Percentiles rank a stretch among this genome's conserved stretches.
phyloP scores from a whole-genome alignment of 2,797 vertebrate species.

The Otus scops region DNA sequence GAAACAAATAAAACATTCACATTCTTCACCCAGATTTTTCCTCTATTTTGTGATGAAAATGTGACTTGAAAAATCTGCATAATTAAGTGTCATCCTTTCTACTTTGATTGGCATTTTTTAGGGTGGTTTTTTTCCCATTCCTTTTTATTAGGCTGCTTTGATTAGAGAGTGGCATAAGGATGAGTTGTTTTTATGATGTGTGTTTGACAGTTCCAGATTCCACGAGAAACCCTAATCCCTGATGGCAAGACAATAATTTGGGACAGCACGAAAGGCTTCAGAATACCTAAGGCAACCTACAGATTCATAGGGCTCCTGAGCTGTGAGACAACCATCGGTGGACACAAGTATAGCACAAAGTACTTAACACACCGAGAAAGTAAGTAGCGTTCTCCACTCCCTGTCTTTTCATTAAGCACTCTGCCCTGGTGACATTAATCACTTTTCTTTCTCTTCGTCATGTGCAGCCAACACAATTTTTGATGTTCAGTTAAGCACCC shows the following conservation, averaged over 20 bases:
- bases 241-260: conserved; percentile 87
- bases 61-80: background rate
- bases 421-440: background rate
- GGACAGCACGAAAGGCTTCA: conserved; percentile 89
- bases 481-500: conserved; percentile 83
- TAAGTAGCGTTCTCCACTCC: conserved; percentile 60
- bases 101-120: background rate
- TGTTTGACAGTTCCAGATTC: conserved; percentile 75
- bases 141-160: background rate
- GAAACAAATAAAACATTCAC: background rate
- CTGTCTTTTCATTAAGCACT: background rate
- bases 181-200: background rate
- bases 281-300: conserved; percentile 83
- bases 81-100: background rate
- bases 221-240: conserved; percentile 69
- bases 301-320: conserved; percentile 85
- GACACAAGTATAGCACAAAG: conserved; percentile 73
- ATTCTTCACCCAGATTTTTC: background rate
- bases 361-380: conserved; percentile 87
- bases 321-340: conserved; percentile 80
- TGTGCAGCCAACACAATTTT: conserved; percentile 85
- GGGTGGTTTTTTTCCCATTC: background rate
- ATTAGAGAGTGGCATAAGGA: background rate
- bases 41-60: conserved; percentile 28
- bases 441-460: background rate